Base-by-base conservation (phyloP, 1,140 invertebrate genomes). In the Meloidogyne hapla region DNA sequence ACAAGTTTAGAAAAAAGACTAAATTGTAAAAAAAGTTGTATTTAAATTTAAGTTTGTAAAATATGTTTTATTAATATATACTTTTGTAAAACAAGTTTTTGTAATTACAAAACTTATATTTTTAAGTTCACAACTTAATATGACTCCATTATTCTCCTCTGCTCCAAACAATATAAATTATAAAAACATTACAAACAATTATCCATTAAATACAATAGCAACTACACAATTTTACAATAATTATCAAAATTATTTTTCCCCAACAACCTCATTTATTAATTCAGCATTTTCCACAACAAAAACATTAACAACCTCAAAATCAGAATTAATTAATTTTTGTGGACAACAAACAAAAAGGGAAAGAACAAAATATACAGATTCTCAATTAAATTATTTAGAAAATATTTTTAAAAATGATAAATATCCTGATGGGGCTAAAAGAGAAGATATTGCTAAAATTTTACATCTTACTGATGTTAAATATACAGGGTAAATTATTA, bases 351-450 rank as follows among this genome's bases (percentile, higher is more conserved):
- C 65, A 42, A 67, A 73, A 63, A 56, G 71, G 10, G 71, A 73
- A 40, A 61, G 71, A 61, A 73, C 71, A 12, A 73, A 73, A 73
- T 73, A 73, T 21, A 56, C 71, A 21, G 71, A 73, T 26, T n/a
- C 23, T 8, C 71, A 73, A 61, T 38, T 73, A 64, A 26, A 64
- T 63, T 63, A 73, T 64, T 63, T 73, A 9, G 71, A 73, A 13
- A 64, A 38, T 8, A 63, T 64, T 21, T 73, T 73, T 64, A 25
- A n/a, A 10, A 65, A 0, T 33, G 40, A 12, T 4, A 28, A 4
- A 38, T 73, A 73, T 12, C 71, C 71, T 23, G 71, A 73, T 23
- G 71, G 23, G 21, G 28, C 13, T 13, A n/a, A 33, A 13, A 42
- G 71, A 5, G 71, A 73, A 63, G 56, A 73, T 56, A 73, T 73